Evolutionary conservation across 2,888 invertebrate species (phyloP).

Genomic region (Drosophila niveifrons): DNA sequence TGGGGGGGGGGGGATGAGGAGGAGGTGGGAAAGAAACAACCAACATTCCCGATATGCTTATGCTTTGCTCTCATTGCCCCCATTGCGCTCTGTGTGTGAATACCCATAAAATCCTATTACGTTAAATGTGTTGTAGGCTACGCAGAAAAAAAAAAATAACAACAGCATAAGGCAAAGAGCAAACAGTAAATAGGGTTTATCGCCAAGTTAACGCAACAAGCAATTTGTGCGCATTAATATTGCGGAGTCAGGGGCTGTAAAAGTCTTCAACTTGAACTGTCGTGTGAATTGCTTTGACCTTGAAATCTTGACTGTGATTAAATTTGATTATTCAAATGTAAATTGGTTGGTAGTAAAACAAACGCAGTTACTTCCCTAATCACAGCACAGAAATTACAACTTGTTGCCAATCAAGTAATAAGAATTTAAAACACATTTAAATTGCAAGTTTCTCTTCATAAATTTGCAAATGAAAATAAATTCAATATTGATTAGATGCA

Average conservation of each 20-base stretch:
- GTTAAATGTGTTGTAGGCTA: constrained; percentile 43
- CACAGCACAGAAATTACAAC: background rate
- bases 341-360: background rate
- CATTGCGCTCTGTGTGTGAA: constrained; percentile 15
- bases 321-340: constrained; percentile 19
- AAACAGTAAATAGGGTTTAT: constrained; percentile 56
- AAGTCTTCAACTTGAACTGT: constrained; percentile 4
- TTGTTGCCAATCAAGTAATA: constrained; percentile 1
- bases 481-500: background rate
- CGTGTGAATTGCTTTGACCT: constrained; percentile 5
- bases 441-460: background rate
- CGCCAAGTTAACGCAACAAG: constrained; percentile 56
- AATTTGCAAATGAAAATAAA: background rate
- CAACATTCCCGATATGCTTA: constrained; percentile 10
- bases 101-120: constrained; percentile 68
- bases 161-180: constrained; percentile 26
- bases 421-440: too few species aligned
- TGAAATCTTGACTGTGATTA: constrained; percentile 5
- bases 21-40: background rate
- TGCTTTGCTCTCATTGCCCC: background rate
- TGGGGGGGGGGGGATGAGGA: background rate
- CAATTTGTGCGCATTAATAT: constrained; percentile 61
- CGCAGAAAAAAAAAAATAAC: constrained; percentile 20
- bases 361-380: background rate
- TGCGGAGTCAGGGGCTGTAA: constrained; percentile 9